These are phyloP conservation scores for Hafferia zeledoni DNA, from an alignment of 2,797 vertebrate genomes.

Conservation along the genomic window DNA sequence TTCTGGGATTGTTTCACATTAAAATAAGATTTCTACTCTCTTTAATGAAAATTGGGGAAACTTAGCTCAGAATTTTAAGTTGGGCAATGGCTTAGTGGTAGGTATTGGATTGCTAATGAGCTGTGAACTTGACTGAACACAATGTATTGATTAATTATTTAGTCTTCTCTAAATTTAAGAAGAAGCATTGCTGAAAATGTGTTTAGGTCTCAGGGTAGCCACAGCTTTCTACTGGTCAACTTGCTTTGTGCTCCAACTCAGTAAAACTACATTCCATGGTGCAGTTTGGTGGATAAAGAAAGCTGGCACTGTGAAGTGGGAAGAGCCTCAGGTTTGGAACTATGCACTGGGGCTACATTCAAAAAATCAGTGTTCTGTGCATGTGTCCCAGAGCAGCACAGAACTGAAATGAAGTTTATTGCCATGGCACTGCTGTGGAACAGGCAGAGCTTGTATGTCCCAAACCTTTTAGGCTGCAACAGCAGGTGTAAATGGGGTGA, in stretches of 20 bases:
- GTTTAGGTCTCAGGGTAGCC: not conserved
- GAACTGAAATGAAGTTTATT: not conserved
- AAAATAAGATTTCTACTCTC: not conserved
- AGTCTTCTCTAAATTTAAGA: not conserved
- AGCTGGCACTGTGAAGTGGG: not conserved
- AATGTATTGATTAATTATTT: not conserved
- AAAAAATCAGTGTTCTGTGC: not conserved
- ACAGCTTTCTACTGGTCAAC: not conserved
- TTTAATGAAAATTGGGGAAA: not conserved
- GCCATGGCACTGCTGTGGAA: not conserved
- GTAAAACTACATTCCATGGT: fast-evolving
- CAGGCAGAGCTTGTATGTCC: not conserved
- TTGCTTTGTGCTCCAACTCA: not conserved
- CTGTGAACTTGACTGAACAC: not conserved
- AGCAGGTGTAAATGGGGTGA: not conserved
- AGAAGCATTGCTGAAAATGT: not conserved
- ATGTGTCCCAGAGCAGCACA: fast-evolving
- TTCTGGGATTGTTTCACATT: not conserved
- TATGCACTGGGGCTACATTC: not conserved
- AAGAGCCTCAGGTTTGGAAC: not conserved
- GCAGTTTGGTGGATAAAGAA: not conserved
- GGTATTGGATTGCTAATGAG: not conserved
- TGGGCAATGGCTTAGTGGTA: not conserved
- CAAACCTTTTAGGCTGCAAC: not conserved
- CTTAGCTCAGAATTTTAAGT: not conserved